Percentiles rank a stretch among this genome's conserved stretches.
Evolutionary conservation across 2,113 vertebrate genomes (phyloP).

Genomic region (Rhea americana): DNA sequence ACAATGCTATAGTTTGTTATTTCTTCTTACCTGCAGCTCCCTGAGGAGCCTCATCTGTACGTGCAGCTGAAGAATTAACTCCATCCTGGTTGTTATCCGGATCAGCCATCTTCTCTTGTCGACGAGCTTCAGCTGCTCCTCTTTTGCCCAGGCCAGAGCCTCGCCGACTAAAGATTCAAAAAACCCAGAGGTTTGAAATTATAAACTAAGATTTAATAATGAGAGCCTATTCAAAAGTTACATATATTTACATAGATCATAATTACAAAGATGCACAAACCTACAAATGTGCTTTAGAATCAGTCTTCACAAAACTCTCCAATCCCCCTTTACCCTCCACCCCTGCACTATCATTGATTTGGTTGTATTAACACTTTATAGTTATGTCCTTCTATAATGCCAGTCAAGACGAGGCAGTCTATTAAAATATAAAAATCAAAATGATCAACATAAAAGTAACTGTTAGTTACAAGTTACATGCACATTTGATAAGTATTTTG

Average conservation of each 20-base stretch:
- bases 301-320: background rate
- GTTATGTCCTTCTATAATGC: background rate
- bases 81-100: slow-evolving; percentile 97
- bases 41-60: slow-evolving; percentile 95
- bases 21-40: slow-evolving; percentile 90
- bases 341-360: accelerated
- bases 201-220: background rate
- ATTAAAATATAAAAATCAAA: background rate
- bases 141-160: slow-evolving; percentile 99
- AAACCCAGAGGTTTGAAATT: background rate
- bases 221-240: background rate
- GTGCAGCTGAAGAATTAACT: slow-evolving; percentile 93
- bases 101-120: slow-evolving; percentile 99
- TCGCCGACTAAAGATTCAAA: slow-evolving; percentile 87
- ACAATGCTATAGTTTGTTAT: background rate
- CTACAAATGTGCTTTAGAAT: accelerated
- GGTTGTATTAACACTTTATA: background rate
- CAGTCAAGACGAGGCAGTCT: background rate
- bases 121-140: slow-evolving; percentile 98
- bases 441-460: background rate
- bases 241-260: background rate
- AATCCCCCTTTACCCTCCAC: background rate
- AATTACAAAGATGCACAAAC: background rate
- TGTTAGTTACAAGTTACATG: background rate
- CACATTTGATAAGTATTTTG: accelerated